Base-by-base conservation (phyloP, 2,797 vertebrate genomes). In the Heterohyrax brucei region DNA sequence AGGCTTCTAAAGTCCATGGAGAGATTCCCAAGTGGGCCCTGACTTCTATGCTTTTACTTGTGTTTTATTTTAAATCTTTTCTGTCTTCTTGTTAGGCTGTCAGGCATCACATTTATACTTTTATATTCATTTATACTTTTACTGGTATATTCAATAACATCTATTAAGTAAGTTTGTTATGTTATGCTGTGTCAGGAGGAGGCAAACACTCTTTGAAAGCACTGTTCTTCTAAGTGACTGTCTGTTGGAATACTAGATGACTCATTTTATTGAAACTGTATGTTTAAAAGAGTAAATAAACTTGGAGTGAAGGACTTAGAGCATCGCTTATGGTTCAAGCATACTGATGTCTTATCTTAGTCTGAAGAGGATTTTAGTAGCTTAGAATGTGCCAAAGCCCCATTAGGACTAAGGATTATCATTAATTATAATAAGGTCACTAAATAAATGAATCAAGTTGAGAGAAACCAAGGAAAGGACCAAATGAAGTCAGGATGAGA, bases 271-370 rank as follows among this genome's bases (percentile, higher is more conserved):
- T 87, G 91, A 88, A 95, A 88, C 14, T 46, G 24, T 72, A 75
- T 0, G 7, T 9, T 94, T 66, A 91, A 89, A 64, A 89, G 24
- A 72, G 13, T 48, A 85, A 96, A 48, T 10, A 66, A 70, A 33
- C 59, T 93, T 92, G 66, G 85, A 96, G 1, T 91, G 76, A 89
- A 78, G n/a, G 56, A 92, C 88, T 94, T 66, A 89, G 56, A 39
- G 48, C 30, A 83, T 21, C 33, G 90, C 44, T 24, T 86, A 50
- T 61, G 24, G 48, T 82, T 94, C n/a, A 88, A 93, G 84, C 56
- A 50, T 26, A 85, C 59, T 64, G 33, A 85, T 73, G 85, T 9
- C 14, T 44, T 73, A 10, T 89, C 78, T 86, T 90, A 92, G 81
- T 84, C 68, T 61, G 75, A 83, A 91, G 72, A 93, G 62, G 13